Percentiles rank a stretch among this genome's conserved stretches.
These are phyloP conservation scores for Naja naja DNA, from an alignment of 2,113 vertebrate species.

Conservation along the genomic window DNA sequence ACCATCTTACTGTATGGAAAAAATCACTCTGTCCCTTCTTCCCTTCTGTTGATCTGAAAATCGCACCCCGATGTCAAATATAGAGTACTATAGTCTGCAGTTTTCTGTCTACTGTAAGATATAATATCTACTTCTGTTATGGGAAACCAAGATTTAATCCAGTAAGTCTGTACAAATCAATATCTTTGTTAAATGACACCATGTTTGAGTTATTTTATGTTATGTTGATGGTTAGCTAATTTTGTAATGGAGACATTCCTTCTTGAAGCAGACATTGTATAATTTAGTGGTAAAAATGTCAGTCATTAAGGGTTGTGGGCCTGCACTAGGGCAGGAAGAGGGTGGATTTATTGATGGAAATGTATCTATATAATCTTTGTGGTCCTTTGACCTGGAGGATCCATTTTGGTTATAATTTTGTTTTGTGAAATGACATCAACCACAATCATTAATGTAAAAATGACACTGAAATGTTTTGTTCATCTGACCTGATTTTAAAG, in stretches of 20 bases:
- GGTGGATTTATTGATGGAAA: constrained; percentile 92
- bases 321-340: constrained; percentile 79
- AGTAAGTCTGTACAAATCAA: constrained; percentile 84
- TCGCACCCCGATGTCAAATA: constrained; percentile 59
- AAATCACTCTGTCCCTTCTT: not conserved
- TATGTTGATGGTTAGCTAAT: constrained; percentile 91
- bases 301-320: constrained; percentile 81
- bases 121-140: constrained; percentile 82
- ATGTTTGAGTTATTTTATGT: constrained; percentile 85
- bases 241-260: constrained; percentile 88
- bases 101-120: constrained; percentile 77
- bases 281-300: constrained; percentile 91
- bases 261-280: constrained; percentile 82
- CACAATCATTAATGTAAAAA: constrained; percentile 77
- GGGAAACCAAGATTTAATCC: constrained; percentile 86
- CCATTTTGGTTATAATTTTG: constrained; percentile 90
- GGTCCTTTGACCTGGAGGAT: constrained; percentile 85
- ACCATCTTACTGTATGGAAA: not conserved
- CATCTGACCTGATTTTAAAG: constrained; percentile 54
- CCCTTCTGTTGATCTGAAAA: constrained; percentile 70
- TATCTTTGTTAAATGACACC: constrained; percentile 89
- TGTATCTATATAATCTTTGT: constrained; percentile 85
- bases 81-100: constrained; percentile 68
- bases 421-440: constrained; percentile 91
- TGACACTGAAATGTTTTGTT: constrained; percentile 72